Evolutionary conservation across 2,113 vertebrate genomes (phyloP).

Genomic region (Vanacampus margaritifer): DNA sequence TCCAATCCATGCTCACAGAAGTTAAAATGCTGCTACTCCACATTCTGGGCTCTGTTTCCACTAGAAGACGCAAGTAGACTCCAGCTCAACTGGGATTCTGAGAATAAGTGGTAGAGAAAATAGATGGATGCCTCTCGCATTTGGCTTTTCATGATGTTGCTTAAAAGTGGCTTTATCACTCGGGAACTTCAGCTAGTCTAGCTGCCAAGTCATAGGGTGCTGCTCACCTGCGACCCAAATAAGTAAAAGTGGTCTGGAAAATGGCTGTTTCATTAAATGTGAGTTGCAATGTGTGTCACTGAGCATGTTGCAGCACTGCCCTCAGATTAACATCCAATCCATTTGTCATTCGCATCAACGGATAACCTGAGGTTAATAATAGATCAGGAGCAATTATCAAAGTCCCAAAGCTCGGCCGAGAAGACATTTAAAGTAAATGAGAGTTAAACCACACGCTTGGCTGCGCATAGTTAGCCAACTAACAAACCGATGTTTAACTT

Average conservation of each 20-base stretch:
- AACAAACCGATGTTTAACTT: slow-evolving; percentile 15
- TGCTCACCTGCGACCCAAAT: no score
- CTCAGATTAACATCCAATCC: neutral
- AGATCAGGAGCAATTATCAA: slow-evolving; percentile 1
- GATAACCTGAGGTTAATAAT: slow-evolving; percentile 21
- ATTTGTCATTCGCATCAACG: slow-evolving; percentile 12
- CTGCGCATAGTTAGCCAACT: slow-evolving; percentile 14
- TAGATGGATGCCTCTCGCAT: neutral
- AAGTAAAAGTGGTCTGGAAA: no score
- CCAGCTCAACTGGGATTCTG: no score
- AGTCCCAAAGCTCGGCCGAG: slow-evolving; percentile 12
- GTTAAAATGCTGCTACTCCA: neutral
- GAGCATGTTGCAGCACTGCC: neutral
- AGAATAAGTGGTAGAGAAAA: neutral
- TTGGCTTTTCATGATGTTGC: neutral
- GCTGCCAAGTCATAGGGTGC: neutral
- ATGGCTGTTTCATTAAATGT: no score
- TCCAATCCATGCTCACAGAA: no score
- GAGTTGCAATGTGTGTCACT: no score
- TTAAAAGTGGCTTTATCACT: neutral
- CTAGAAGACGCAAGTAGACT: neutral
- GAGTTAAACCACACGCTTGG: neutral
- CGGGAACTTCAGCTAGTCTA: neutral
- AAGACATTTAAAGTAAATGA: neutral
- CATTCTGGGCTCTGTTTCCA: neutral